phyloP scores from a whole-genome alignment of 1,140 invertebrate genomes.

The Teleopsis dalmanni region DNA sequence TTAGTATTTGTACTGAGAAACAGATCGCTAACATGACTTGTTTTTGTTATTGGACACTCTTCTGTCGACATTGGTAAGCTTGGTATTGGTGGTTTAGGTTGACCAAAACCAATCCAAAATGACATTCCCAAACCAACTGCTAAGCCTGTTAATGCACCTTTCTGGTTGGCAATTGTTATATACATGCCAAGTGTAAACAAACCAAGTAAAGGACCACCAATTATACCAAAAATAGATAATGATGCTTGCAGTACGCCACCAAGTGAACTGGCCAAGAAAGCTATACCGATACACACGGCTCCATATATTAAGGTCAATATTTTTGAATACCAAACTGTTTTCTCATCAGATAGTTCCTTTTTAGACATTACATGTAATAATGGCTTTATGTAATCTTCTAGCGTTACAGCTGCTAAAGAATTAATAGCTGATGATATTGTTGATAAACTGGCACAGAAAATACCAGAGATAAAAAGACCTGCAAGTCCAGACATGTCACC shows the following conservation, averaged over 20 bases:
- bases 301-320: slow-evolving; percentile 62
- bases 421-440: slow-evolving; percentile 77
- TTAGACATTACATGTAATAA: slow-evolving; percentile 30
- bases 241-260: slow-evolving; percentile 66
- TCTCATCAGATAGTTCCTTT: slow-evolving; percentile 20
- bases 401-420: slow-evolving; percentile 72
- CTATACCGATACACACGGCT: slow-evolving; percentile 58
- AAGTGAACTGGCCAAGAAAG: slow-evolving; percentile 61
- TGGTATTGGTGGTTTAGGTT: slow-evolving; percentile 56
- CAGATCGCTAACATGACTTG: slow-evolving; percentile 8
- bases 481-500: slow-evolving; percentile 60
- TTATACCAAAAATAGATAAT: slow-evolving; percentile 69
- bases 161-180: slow-evolving; percentile 54
- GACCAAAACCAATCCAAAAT: slow-evolving; percentile 81
- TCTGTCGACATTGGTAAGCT: slow-evolving; percentile 54
- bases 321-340: slow-evolving; percentile 49
- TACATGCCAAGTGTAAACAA: slow-evolving; percentile 76
- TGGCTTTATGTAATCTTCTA: slow-evolving; percentile 71
- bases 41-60: slow-evolving; percentile 46
- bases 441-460: slow-evolving; percentile 78
- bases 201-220: slow-evolving; percentile 71
- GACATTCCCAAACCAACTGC: slow-evolving; percentile 59
- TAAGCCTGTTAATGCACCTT: slow-evolving; percentile 63
- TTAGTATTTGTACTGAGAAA: background rate
- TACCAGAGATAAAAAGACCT: slow-evolving; percentile 74